phyloP scores from a whole-genome alignment of 2,797 vertebrate species.

The Girardinus metallicus region DNA sequence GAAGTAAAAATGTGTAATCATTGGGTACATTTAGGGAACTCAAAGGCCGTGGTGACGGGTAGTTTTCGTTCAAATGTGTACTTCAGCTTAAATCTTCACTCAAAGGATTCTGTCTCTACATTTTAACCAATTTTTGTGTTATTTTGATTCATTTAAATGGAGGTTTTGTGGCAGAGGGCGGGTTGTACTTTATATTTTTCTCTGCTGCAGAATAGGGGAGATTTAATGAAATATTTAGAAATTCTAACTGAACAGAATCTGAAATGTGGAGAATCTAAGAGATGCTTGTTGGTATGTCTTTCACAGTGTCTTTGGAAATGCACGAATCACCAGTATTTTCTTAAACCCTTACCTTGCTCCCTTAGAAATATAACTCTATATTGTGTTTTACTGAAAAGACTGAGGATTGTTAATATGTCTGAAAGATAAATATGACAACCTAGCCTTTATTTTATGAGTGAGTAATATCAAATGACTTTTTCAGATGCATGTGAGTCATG shows the following conservation, averaged over 20 bases:
- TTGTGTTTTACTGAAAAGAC: background rate
- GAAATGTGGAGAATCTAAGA: background rate
- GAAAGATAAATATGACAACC: background rate
- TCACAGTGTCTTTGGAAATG: background rate
- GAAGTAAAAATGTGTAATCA: slow-evolving; percentile 10
- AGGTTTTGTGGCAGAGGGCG: background rate
- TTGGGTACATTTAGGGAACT: background rate
- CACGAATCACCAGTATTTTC: background rate
- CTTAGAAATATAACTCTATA: background rate
- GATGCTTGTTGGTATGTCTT: background rate
- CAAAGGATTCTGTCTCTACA: background rate
- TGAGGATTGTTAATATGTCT: background rate
- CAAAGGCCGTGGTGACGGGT: background rate
- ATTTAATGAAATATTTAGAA: background rate
- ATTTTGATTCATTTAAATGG: background rate
- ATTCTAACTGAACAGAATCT: background rate
- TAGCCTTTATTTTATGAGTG: background rate
- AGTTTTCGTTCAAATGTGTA: background rate
- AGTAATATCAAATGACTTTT: slow-evolving; percentile 2
- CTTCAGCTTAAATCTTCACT: background rate
- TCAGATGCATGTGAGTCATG: background rate
- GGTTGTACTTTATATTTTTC: background rate
- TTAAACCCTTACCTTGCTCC: background rate
- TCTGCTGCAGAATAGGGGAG: background rate
- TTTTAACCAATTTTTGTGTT: background rate